Evolutionary conservation across 2,888 invertebrate genomes (phyloP).

Genomic region (Netelia inedita): DNA sequence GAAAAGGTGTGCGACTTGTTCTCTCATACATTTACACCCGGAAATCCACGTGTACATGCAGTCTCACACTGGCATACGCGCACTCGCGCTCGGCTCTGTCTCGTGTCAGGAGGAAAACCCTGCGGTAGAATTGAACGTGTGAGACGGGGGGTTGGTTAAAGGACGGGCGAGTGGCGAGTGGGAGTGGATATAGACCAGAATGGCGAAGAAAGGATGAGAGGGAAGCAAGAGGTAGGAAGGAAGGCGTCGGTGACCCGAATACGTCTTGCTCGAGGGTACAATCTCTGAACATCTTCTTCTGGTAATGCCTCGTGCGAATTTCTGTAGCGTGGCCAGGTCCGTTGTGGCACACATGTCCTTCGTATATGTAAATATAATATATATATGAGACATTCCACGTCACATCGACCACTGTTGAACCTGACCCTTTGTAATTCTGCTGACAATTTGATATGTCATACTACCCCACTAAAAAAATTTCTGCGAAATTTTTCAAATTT

Average conservation of each 20-base stretch:
- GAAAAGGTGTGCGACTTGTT: slow-evolving; percentile 26
- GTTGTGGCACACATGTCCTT: slow-evolving; percentile 37
- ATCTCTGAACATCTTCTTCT: slow-evolving; percentile 81
- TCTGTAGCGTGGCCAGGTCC: slow-evolving; percentile 73
- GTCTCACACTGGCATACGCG: background rate
- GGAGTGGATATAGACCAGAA: slow-evolving; percentile 67
- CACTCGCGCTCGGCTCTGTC: slow-evolving; percentile 12
- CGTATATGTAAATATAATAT: slow-evolving; percentile 26
- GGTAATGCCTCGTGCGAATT: slow-evolving; percentile 81
- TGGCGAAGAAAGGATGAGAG: slow-evolving; percentile 53
- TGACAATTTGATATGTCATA: no score
- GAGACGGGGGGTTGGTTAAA: slow-evolving; percentile 52
- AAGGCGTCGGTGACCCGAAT: slow-evolving; percentile 81
- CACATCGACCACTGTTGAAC: no score
- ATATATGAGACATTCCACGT: slow-evolving; percentile 16
- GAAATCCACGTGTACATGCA: background rate
- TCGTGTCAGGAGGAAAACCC: slow-evolving; percentile 64
- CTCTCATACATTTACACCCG: slow-evolving; percentile 3
- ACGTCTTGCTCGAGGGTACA: slow-evolving; percentile 82
- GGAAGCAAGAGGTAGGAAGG: slow-evolving; percentile 58
- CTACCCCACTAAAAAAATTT: no score
- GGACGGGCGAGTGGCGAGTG: slow-evolving; percentile 57
- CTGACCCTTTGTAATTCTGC: no score
- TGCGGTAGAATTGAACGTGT: slow-evolving; percentile 59
- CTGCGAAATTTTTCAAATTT: no score